phyloP scores from a whole-genome alignment of 2,797 vertebrate genomes.

The Cygnus olor region DNA sequence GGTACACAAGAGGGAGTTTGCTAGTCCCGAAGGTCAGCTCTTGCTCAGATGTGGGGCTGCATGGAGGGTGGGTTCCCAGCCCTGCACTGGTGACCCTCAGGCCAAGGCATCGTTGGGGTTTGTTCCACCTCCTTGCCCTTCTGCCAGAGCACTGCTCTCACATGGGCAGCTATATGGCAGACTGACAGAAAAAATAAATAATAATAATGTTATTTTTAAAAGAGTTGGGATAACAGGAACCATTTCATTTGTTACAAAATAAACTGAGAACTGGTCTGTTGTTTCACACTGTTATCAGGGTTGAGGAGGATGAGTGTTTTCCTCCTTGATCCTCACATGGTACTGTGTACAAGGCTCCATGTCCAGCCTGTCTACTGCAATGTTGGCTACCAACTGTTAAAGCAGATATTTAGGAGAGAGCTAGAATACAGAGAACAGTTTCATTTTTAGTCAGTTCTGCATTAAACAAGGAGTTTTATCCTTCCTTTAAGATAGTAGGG shows the following conservation, averaged over 20 bases:
- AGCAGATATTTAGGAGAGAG: background rate
- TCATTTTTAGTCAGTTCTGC: background rate
- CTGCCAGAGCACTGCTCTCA: background rate
- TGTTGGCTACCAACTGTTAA: background rate
- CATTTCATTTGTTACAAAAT: background rate
- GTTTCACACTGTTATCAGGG: background rate
- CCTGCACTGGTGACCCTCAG: background rate
- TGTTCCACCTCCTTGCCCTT: background rate
- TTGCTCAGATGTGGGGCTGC: background rate
- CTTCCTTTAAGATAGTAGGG: background rate
- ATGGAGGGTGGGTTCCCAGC: rapidly evolving
- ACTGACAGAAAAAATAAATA: background rate
- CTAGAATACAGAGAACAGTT: background rate
- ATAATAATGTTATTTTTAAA: background rate
- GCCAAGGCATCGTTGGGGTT: rapidly evolving
- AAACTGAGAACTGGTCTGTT: background rate
- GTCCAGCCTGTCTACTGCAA: background rate
- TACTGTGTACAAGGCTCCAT: rapidly evolving
- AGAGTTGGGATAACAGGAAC: background rate
- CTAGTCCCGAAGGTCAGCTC: background rate
- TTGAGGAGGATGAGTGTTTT: background rate
- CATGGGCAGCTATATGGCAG: background rate
- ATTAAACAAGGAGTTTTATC: background rate
- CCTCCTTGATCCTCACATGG: background rate
- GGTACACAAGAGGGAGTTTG: background rate